Conservation (phyloP, 1,140 invertebrate species). For the Papilio xuthus region DNA sequence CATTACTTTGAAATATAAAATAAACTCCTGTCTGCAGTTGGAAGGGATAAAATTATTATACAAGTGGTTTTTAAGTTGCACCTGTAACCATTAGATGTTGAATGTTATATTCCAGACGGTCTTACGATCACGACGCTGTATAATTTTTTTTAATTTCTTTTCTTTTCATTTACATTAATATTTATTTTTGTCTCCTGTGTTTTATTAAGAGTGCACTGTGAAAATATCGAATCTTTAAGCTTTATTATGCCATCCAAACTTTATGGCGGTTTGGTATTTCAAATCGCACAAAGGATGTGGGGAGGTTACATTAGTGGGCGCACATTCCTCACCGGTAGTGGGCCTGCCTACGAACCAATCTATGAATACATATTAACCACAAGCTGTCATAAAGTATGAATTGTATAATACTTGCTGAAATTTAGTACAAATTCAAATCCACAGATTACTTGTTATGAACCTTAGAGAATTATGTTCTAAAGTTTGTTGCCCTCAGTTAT, state of each 20-base stretch:
- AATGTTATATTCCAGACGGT: slow-evolving; percentile 10
- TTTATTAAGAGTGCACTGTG: background rate
- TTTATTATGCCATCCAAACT: background rate
- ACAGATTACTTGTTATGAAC: background rate
- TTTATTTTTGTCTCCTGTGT: background rate
- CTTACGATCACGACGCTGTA: background rate
- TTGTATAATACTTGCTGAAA: too few relatives aligned
- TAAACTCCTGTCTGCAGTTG: background rate
- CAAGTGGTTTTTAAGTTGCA: slow-evolving; percentile 15
- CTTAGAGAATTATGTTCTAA: background rate
- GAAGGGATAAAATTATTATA: slow-evolving; percentile 14
- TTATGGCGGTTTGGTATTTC: too few relatives aligned
- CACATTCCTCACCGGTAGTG: too few relatives aligned
- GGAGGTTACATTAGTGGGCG: too few relatives aligned
- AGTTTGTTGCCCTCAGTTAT: background rate
- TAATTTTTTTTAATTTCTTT: background rate
- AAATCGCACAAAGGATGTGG: background rate
- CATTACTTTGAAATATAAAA: background rate
- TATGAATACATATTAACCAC: too few relatives aligned
- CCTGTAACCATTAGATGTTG: slow-evolving; percentile 12
- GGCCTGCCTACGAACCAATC: too few relatives aligned
- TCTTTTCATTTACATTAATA: background rate
- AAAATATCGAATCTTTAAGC: background rate
- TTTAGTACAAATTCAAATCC: background rate
- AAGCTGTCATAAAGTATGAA: too few relatives aligned